Conservation (phyloP, 2,797 vertebrate genomes). For the Ceryle rudis region DNA sequence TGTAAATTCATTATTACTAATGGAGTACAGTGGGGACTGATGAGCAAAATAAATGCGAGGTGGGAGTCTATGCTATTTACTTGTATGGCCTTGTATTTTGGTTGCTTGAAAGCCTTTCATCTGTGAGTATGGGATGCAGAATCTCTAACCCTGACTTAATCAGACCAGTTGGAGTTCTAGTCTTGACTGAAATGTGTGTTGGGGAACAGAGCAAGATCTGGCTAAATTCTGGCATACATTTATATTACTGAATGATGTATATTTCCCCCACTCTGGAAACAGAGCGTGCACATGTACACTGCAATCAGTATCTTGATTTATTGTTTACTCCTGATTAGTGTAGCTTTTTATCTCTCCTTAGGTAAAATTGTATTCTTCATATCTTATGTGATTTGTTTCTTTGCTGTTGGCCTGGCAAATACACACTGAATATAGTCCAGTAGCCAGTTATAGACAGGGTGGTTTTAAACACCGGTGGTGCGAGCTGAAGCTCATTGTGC, state of each 20-base stretch:
- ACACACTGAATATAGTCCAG: not conserved
- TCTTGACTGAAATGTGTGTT: not conserved
- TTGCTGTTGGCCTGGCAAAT: not conserved
- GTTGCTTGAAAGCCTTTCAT: not conserved
- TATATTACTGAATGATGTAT: not conserved
- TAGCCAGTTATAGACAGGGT: not conserved
- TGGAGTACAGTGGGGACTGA: not conserved
- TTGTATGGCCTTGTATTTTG: not conserved
- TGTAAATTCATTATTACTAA: not conserved
- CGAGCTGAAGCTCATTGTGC: not conserved
- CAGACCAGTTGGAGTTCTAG: not conserved
- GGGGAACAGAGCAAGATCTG: accelerated
- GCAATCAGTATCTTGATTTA: not conserved
- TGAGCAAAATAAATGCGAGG: not conserved
- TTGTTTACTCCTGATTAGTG: not conserved
- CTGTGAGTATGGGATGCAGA: not conserved
- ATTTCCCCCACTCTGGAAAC: not conserved
- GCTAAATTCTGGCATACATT: not conserved
- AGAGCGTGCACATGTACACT: not conserved
- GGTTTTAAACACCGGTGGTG: not conserved
- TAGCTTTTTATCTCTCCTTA: not conserved
- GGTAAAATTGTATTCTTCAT: not conserved
- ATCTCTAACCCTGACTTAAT: not conserved
- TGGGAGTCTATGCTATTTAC: not conserved
- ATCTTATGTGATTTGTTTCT: not conserved